phyloP scores from a whole-genome alignment of 2,797 vertebrate genomes.

The Poecilia velifera region DNA sequence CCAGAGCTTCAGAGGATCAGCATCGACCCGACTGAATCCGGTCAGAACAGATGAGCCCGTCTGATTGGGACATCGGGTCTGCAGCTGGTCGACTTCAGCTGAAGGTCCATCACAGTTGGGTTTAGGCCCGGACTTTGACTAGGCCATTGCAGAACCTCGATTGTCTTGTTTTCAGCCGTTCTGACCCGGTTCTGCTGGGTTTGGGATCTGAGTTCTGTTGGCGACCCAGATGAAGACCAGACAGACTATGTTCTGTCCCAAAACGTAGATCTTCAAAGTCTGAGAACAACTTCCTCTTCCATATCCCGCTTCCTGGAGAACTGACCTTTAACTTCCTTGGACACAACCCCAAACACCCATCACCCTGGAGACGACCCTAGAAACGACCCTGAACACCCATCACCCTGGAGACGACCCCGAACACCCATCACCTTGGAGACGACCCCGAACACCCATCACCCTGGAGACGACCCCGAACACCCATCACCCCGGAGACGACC shows the following conservation, averaged over 20 bases:
- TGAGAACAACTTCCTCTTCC: background rate
- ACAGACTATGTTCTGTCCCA: background rate
- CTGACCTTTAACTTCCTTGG: background rate
- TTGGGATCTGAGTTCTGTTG: background rate
- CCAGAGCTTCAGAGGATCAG: background rate
- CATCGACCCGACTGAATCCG: background rate
- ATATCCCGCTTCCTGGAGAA: background rate
- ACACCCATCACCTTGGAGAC: too few species aligned
- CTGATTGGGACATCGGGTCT: background rate
- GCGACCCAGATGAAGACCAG: background rate
- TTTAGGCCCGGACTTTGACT: background rate
- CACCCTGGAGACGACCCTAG: too few species aligned
- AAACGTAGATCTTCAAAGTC: background rate
- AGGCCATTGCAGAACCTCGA: background rate
- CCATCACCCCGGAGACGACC: too few species aligned
- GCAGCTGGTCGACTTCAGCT: background rate
- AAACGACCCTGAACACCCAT: too few species aligned
- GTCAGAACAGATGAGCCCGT: background rate
- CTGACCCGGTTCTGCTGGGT: background rate
- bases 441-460: too few species aligned
- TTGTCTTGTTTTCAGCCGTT: background rate
- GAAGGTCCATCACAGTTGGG: background rate
- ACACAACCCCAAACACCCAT: background rate
- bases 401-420: too few species aligned
- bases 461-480: too few species aligned